These are phyloP conservation scores for Pempheris klunzingeri DNA, from an alignment of 2,797 vertebrate genomes.

Conservation along the genomic window DNA sequence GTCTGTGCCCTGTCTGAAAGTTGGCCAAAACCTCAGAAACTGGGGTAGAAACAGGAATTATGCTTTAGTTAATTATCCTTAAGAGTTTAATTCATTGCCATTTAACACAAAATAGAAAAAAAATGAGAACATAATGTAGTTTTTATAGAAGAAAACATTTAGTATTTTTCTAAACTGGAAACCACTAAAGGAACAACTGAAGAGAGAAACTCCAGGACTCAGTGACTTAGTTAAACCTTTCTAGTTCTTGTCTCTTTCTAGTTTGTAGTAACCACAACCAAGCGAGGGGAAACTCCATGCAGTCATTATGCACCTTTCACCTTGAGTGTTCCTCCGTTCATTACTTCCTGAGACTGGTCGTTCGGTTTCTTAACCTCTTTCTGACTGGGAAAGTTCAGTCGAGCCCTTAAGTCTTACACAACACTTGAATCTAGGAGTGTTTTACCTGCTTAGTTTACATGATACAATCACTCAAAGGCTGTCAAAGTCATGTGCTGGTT, in stretches of 20 bases:
- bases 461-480: background rate
- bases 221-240: background rate
- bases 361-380: conserved; percentile 32
- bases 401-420: background rate
- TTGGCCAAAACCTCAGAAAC: background rate
- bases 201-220: background rate
- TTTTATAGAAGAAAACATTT: background rate
- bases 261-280: conserved; percentile 38
- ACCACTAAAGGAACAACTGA: background rate
- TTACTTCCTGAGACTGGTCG: conserved; percentile 2
- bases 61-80: too few relatives aligned
- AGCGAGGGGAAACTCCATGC: conserved; percentile 55
- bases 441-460: background rate
- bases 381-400: conserved; percentile 18
- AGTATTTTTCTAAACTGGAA: background rate
- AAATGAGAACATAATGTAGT: background rate
- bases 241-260: conserved; percentile 11
- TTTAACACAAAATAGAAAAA: background rate
- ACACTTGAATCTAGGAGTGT: background rate
- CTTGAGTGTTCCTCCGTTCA: background rate
- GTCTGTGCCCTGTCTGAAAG: background rate
- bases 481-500: background rate
- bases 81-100: background rate
- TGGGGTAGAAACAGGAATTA: background rate
- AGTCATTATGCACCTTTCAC: conserved; percentile 22